Evolutionary conservation across 2,888 invertebrate genomes (phyloP), one percentile per base, ranked within the genome.

Genomic region (Cinara cedri): DNA sequence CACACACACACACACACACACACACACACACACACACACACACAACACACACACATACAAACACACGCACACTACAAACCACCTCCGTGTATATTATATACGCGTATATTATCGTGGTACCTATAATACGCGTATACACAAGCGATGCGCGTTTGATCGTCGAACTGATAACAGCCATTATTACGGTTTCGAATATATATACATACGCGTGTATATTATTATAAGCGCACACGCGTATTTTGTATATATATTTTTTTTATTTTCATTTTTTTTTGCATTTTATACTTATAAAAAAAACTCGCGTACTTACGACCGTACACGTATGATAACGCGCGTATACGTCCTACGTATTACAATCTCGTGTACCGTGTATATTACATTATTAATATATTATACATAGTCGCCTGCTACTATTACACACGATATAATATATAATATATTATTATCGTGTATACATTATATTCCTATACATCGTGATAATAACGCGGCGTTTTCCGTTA

Each of bases 71-170:
- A 34, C 34, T n/a, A 34, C 6, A 6, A 3, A 4, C 34, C n/a
- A n/a, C n/a, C 63, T 42, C n/a, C n/a, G 65, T 44, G 55, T 57
- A n/a, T 57, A 24, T 24, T 60, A 26, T 60, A 60, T 34, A 34
- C 6, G 6, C 3, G 34, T 34, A 34, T 34, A 34, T 21, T 54
- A 42, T 72, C n/a, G n/a, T n/a, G n/a, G n/a, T n/a, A n/a, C n/a
- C n/a, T n/a, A n/a, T n/a, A n/a, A n/a, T n/a, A n/a, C n/a, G n/a
- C n/a, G n/a, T n/a, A n/a, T n/a, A n/a, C n/a, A n/a, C n/a, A 42
- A 16, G 78, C 68, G 68, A 78, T 78, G 78, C 68, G 68, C 68
- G 68, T 78, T 78, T 51, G 78, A 78, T 78, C 78, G 57, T 68
- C 49, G 51, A 60, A 78, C 60, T 68, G 78, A 78, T 78, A 78